phyloP scores from a whole-genome alignment of 1,140 invertebrate species.

The Penaeus chinensis region DNA sequence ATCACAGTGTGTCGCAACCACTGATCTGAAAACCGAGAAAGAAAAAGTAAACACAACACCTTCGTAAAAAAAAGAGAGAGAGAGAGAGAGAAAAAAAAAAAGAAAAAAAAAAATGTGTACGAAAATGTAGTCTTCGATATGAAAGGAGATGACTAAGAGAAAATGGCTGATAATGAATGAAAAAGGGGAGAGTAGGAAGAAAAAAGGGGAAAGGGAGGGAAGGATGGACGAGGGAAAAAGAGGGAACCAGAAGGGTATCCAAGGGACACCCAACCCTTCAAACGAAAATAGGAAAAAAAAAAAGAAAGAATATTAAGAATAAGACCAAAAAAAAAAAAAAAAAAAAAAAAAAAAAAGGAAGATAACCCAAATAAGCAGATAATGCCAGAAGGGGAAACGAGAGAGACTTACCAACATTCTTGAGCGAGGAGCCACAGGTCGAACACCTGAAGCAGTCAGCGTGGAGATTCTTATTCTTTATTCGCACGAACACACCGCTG shows the following conservation, averaged over 20 bases:
- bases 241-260: not conserved
- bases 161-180: not conserved
- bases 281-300: not conserved
- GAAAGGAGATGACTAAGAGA: not conserved
- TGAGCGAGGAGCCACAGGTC: constrained; percentile 92
- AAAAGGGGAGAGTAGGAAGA: not conserved
- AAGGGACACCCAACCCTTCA: not conserved
- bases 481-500: constrained; percentile 94
- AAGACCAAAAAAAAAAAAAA: not conserved
- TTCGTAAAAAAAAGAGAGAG: not conserved
- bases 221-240: not conserved
- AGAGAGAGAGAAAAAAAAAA: not conserved
- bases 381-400: not conserved
- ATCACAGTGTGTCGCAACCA: too few species aligned
- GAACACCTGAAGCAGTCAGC: constrained; percentile 97
- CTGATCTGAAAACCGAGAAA: too few species aligned
- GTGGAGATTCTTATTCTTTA: constrained; percentile 95
- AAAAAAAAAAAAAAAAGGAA: not conserved
- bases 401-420: constrained; percentile 82
- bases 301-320: not conserved
- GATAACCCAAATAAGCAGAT: not conserved
- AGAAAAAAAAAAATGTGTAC: not conserved
- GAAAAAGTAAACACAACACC: too few species aligned
- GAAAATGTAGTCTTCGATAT: too few species aligned
- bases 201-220: not conserved